Percentiles rank a stretch among this genome's conserved stretches.
Conservation (phyloP, 1,140 invertebrate genomes). For the Anagrus nilaparvatae region DNA sequence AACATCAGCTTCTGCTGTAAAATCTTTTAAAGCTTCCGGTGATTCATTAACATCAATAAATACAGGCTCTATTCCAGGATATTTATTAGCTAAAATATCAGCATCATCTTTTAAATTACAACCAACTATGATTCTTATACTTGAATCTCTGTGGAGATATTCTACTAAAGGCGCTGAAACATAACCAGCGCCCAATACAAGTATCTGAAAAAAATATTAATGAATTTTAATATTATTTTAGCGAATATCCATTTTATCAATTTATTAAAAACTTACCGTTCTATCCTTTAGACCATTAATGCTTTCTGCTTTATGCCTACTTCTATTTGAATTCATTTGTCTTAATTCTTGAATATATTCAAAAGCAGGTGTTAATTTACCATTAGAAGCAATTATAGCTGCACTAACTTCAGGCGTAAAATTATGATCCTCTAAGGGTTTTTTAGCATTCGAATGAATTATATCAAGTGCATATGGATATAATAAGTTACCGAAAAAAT, state of each 20-base stretch:
- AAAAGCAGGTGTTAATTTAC: conserved; percentile 80
- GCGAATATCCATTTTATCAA: conserved; percentile 2
- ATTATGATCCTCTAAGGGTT: conserved; percentile 67
- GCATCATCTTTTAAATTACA: conserved; percentile 83
- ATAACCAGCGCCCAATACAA: conserved; percentile 91
- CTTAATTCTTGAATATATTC: conserved; percentile 92
- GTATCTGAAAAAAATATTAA: conserved; percentile 44
- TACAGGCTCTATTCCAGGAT: conserved; percentile 67
- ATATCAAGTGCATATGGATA: conserved; percentile 85
- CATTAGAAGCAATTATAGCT: conserved; percentile 94
- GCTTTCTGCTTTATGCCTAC: conserved; percentile 36
- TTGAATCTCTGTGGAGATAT: conserved; percentile 77
- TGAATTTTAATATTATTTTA: too few relatives aligned
- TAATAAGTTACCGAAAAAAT: conserved; percentile 92
- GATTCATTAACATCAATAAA: conserved; percentile 72
- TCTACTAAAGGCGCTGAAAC: conserved; percentile 89
- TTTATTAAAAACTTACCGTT: conserved; percentile 7
- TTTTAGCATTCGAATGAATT: conserved; percentile 80
- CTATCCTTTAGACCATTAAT: conserved; percentile 4
- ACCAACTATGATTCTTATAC: conserved; percentile 74
- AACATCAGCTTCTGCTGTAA: conserved; percentile 68
- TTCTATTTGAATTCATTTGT: conserved; percentile 33
- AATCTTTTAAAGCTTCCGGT: conserved; percentile 56
- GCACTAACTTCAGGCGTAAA: conserved; percentile 70
- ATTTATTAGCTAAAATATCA: conserved; percentile 66